Base-by-base conservation (phyloP, 2,113 vertebrate genomes). In the Daphoenositta chrysoptera region DNA sequence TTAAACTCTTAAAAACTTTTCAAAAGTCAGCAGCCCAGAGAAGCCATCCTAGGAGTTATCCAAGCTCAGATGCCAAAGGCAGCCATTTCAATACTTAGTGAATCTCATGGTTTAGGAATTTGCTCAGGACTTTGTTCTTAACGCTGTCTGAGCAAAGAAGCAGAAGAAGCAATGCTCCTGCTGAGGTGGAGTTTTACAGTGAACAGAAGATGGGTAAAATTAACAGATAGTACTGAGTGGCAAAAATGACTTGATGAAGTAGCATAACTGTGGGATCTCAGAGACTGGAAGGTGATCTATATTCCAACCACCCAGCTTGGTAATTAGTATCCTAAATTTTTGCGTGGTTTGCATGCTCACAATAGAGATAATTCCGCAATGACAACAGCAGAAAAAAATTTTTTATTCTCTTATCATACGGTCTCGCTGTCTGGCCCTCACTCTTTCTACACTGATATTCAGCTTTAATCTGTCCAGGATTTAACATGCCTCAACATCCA, bases 301-400 rank as follows among this genome's bases (percentile, higher is more conserved):
- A n/a, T n/a, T n/a, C n/a, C 9, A 45, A 30, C 2, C 23, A 51
- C 6, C 16, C 13, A 73, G 13, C 2, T 1, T 35, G 15, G 13
- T 47, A 39, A n/a, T 4, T 14, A 45, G 3, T 9, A 42, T 28
- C 23, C 14, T 28, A 30, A 58, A 21, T 13, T 45, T 94, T 47
- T 45, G 3, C 9, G 39, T 42, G 10, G 19, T 91, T 83, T 87
- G 11, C 9, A n/a, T 5, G 5, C 13, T 89, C 18, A 17, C 11
- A 26, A n/a, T 61, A 6, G 44, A 79, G 30, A 20, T 30, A 63
- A 64, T 51, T 31, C 31, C 71, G 16, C 37, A 72, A 45, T 51
- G 21, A 71, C 11, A 54, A 22, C 23, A 75, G 9, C 3, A 87
- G 40, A 19, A 86, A 65, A 11, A 4, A 15, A 1, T 21, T 42